Percentiles rank a stretch among this genome's conserved stretches.
These are phyloP conservation scores for Andrena dorsata DNA, from an alignment of 2,888 invertebrate genomes.

Conservation along the genomic window DNA sequence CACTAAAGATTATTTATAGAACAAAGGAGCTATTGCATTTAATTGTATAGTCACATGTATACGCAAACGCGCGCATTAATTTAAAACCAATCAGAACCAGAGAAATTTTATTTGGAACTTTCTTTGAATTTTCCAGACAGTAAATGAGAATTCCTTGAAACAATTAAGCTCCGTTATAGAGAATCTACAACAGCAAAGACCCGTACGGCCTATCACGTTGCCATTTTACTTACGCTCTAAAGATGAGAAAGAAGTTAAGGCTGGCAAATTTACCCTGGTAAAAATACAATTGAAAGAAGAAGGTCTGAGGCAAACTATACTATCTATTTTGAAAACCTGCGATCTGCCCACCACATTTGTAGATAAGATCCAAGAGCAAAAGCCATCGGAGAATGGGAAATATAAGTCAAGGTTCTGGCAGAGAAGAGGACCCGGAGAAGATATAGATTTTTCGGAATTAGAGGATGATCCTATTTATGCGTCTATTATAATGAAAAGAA, in stretches of 20 bases:
- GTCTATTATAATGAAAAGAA: slow-evolving; percentile 85
- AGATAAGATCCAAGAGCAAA: slow-evolving; percentile 89
- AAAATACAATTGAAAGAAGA: slow-evolving; percentile 90
- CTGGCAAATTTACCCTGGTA: slow-evolving; percentile 90
- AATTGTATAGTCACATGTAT: background rate
- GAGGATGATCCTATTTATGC: slow-evolving; percentile 87
- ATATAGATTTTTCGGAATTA: slow-evolving; percentile 80
- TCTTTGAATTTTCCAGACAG: slow-evolving; percentile 87
- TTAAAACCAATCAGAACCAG: background rate
- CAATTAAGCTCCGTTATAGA: slow-evolving; percentile 94
- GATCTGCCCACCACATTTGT: slow-evolving; percentile 95
- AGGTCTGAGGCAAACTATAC: slow-evolving; percentile 90
- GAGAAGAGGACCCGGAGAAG: slow-evolving; percentile 67
- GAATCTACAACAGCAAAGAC: slow-evolving; percentile 89
- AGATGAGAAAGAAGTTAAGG: slow-evolving; percentile 86
- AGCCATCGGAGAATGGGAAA: slow-evolving; percentile 68
- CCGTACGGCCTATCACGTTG: slow-evolving; percentile 88
- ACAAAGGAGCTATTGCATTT: slow-evolving; percentile 21
- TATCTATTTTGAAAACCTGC: slow-evolving; percentile 92
- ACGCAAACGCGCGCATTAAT: background rate
- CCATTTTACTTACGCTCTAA: slow-evolving; percentile 93
- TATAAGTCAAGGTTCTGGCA: slow-evolving; percentile 76
- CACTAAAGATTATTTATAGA: slow-evolving; percentile 66
- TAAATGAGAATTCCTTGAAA: slow-evolving; percentile 96
- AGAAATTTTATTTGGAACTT: background rate